Evolutionary conservation across 1,140 invertebrate species (phyloP).

Genomic region (Pseudomyrmex concolor): DNA sequence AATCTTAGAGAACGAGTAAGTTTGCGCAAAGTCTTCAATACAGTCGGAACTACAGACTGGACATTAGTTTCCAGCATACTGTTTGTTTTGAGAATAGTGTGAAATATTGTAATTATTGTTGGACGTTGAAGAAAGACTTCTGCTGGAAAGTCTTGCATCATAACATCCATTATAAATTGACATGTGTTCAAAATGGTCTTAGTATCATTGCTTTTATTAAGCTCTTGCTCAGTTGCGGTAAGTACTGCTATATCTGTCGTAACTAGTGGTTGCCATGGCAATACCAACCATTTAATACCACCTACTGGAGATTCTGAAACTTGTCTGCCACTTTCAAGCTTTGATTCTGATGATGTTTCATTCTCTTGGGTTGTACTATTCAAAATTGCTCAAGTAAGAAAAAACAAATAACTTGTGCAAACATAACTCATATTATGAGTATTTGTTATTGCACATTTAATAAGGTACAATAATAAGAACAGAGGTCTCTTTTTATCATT

Average conservation of each 20-base stretch:
- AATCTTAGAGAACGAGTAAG: constrained; percentile 83
- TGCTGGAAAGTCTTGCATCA: constrained; percentile 89
- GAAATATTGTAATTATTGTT: constrained; percentile 84
- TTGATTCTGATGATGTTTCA: constrained; percentile 70
- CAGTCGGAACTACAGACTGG: constrained; percentile 72
- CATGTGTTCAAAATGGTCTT: constrained; percentile 85
- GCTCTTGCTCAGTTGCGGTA: constrained; percentile 85
- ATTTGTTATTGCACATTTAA: not conserved
- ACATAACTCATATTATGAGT: no score
- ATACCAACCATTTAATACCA: constrained; percentile 84
- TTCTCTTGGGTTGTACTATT: constrained; percentile 71
- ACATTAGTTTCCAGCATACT: constrained; percentile 61
- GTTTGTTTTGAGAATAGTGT: constrained; percentile 73
- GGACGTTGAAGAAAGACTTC: constrained; percentile 90
- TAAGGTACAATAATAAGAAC: not conserved
- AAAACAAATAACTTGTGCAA: not conserved
- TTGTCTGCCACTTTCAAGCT: constrained; percentile 66
- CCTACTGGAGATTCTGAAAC: constrained; percentile 73
- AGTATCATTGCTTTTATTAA: constrained; percentile 79
- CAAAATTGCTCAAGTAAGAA: constrained; percentile 11
- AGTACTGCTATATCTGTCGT: constrained; percentile 86
- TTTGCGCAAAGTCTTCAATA: constrained; percentile 83
- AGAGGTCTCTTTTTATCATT: not conserved
- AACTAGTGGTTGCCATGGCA: constrained; percentile 87
- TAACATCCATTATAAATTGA: constrained; percentile 88